Evolutionary conservation across 2,113 vertebrate genomes (phyloP), one percentile per base, ranked within the genome.

Genomic region (Ctenomys sociabilis): DNA sequence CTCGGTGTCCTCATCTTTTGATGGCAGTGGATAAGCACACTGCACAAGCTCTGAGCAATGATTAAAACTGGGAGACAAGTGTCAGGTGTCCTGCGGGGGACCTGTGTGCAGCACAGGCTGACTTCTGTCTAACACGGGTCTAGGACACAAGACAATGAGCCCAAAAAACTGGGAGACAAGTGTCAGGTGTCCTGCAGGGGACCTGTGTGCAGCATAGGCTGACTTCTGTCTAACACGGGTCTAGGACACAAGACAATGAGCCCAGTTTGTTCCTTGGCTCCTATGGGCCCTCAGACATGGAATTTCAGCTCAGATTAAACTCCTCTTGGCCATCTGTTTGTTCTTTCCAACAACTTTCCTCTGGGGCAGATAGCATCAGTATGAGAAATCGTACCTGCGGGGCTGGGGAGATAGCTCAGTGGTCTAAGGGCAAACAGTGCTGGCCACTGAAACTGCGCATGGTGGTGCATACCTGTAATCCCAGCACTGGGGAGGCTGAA

Each of bases 1-100:
- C 89, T 96, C 93, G 0, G 24, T 89, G 66, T 91, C 64, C 43
- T 45, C 75, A 80, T 52, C 86, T 93, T 61, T 84, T 57, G 30
- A 59, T 32, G 72, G 75, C 66, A 6, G 13, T n/a, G n/a, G 40
- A 57, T 1, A 80, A 19, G 3, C 52, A 40, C 19, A 1, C 26
- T 10, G 64, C 16, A 2, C 7, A 37, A 24, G 14, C 30, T 8
- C 1, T 1, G 14, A 40, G 21, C 21, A 5, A 40, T 30, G 37
- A 54, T 26, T 40, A 68, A 16, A 77, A 52, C 7, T 7, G 10
- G 84, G 63, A 0, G 14, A 16, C 7, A 30, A 1, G 0, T 8
- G 2, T 10, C 8, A 2, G 35, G 61, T 0, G 0, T 52, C 90
- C 75, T 43, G 13, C 37, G 19, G 3, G 9, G 73, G 43, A 37